Base-by-base conservation (phyloP, 2,797 vertebrate species). In the Fistularia tabacaria region DNA sequence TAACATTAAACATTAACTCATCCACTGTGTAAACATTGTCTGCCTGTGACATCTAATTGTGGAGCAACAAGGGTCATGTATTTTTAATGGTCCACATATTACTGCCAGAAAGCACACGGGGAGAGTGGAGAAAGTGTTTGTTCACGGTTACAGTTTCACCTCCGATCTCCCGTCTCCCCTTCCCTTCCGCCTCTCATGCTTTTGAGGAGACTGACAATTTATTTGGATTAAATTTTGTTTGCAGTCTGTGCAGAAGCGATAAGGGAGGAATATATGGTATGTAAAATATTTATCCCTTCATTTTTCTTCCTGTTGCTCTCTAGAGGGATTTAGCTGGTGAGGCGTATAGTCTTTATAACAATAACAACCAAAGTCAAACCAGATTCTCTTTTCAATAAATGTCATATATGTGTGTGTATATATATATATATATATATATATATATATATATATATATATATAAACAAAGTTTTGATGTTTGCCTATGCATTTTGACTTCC, bases 201-300 rank as follows among this genome's bases (percentile, higher is more conserved):
- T 68, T 71, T 72, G 70, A 83, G 70, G 79, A 74, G 78, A 71
- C 71, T 80, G 71, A 84, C 78, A 81, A 60, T 84, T 80, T 81
- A 69, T 80, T 79, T 72, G 76, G 79, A 87, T 84, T 84, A 78
- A 81, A 87, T 79, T 83, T 73, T 58, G 74, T 85, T 87, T 85
- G 74, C 77, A 82, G 81, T 88, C 82, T 88, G 87, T 76, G 85
- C 73, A 13, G 73, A 68, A 50, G 74, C 36, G 85, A 90, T 90
- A 89, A 89, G 80, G 38, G 49, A 46, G 59, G 55, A 62, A 73
- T 66, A 70, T 76, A 72, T 59, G 39, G 62, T 74, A 80, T 85
- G 68, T 71, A 71, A 83, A 83, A 79, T 86, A 86, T 85, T 72
- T 84, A 83, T 82, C 80, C 74, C 60, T 81, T 71, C 54, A 14